Evolutionary conservation across 1,140 invertebrate species (phyloP), one percentile per base, ranked within the genome.

Genomic region (Brachionus asplanchnoidis): DNA sequence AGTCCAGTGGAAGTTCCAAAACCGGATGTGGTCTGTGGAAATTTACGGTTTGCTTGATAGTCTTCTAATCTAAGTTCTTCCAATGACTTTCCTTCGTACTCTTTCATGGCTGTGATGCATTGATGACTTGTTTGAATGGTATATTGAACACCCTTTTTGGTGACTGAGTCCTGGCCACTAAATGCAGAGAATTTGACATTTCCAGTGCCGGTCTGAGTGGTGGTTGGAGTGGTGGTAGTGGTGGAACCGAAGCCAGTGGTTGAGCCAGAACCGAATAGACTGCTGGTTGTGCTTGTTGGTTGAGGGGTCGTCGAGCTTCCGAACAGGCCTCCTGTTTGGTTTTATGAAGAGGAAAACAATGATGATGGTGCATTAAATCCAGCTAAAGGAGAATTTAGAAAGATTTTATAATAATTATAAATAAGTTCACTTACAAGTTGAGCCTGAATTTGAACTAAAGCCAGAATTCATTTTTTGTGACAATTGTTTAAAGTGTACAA

Each of bases 21-120:
- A 5, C 42, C 79, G n/a, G 78, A 42, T 83, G 84, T 40, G 9
- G 14, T 40, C 17, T 36, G 14, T n/a, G n/a, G n/a, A 42, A 95
- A 95, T 91, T 97, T 98, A 11, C 96, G 90, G 80, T 95, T 95
- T 11, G 94, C 94, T 44, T 92, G 88, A 90, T 99, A 99, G 91
- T 99, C 97, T 90, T 99, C 97, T 28, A 95, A 90, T 68, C 97
- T 91, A 2, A 99, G 89, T 89, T 99, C 97, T 89, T 91, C 86
- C 28, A 98, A 89, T 0, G 95, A 96, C 91, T 98, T 98, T 28
- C 88, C 90, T 88, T 98, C 96, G 90, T 98, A 98, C 87, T 98
- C 96, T 91, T 98, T 97, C 97, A 98, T 98, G 85, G 94, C 95
- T 4, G 95, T 96, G 53, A 98, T 98, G 88, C 95, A 97, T 88